These are phyloP conservation scores for Chionomys nivalis DNA, from an alignment of 2,113 vertebrate genomes.

Conservation along the genomic window DNA sequence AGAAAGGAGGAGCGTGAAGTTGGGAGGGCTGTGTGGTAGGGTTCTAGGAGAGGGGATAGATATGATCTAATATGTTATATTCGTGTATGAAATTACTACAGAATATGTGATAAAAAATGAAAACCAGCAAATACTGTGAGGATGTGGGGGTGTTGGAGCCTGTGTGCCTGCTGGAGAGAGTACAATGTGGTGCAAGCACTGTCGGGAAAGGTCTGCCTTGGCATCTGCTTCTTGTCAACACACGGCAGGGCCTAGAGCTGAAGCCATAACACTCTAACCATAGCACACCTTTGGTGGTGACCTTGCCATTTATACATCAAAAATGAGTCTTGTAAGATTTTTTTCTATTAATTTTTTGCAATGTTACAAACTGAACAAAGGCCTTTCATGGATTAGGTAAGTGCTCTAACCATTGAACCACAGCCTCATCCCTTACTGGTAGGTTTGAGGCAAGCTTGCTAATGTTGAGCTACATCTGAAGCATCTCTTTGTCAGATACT, in stretches of 20 bases:
- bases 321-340: not conserved
- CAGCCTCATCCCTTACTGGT: not conserved
- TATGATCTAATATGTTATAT: not conserved
- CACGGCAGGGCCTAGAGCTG: not conserved
- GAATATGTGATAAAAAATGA: not conserved
- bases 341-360: not conserved
- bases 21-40: not conserved
- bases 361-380: not conserved
- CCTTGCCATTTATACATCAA: too few relatives aligned
- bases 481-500: not conserved
- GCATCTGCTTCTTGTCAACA: not conserved
- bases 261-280: not conserved
- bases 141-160: not conserved
- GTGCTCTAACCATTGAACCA: not conserved
- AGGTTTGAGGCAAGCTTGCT: not conserved
- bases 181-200: too few relatives aligned
- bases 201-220: not conserved
- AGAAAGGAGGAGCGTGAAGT: not conserved
- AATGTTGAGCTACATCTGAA: not conserved
- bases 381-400: not conserved
- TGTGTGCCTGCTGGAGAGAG: too few relatives aligned
- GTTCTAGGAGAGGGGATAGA: not conserved
- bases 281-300: too few relatives aligned
- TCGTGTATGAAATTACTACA: not conserved
- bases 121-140: not conserved